These are phyloP conservation scores for Callyntrura guangdongensis DNA, from an alignment of 2,888 invertebrate species.

Conservation along the genomic window DNA sequence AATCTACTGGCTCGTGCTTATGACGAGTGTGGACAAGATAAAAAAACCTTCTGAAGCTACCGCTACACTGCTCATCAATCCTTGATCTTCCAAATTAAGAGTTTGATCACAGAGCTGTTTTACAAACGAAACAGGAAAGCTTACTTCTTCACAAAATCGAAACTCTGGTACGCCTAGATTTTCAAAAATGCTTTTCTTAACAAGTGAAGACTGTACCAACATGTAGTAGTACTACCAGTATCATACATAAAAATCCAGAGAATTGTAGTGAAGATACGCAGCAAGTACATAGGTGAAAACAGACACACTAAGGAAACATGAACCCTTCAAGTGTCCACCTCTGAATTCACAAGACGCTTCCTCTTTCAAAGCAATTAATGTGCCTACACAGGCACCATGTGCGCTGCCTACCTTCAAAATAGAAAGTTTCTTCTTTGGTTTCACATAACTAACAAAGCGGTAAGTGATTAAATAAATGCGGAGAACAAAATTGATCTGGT, in stretches of 20 bases:
- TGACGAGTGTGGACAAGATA: slow-evolving; percentile 53
- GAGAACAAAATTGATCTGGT: slow-evolving; percentile 20
- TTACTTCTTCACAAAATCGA: too few relatives aligned
- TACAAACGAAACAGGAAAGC: background rate
- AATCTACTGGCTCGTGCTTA: slow-evolving; percentile 65
- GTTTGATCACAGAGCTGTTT: background rate
- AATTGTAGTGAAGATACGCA: too few relatives aligned
- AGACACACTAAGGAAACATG: slow-evolving; percentile 1
- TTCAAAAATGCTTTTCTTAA: too few relatives aligned
- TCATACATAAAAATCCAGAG: too few relatives aligned
- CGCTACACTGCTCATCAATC: background rate
- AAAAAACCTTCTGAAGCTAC: slow-evolving; percentile 41
- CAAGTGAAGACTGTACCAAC: too few relatives aligned
- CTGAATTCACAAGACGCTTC: background rate
- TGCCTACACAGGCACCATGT: background rate
- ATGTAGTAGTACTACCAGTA: too few relatives aligned
- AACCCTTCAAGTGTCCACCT: slow-evolving; percentile 53
- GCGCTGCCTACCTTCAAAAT: slow-evolving; percentile 45
- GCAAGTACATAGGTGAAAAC: background rate
- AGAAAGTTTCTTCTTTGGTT: slow-evolving; percentile 39
- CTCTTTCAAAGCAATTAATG: background rate
- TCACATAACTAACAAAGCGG: slow-evolving; percentile 29
- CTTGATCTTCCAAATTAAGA: background rate
- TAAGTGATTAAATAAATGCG: slow-evolving; percentile 42
- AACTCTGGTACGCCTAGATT: too few relatives aligned